phyloP scores from a whole-genome alignment of 2,888 invertebrate genomes.

The Melanostoma mellinum region DNA sequence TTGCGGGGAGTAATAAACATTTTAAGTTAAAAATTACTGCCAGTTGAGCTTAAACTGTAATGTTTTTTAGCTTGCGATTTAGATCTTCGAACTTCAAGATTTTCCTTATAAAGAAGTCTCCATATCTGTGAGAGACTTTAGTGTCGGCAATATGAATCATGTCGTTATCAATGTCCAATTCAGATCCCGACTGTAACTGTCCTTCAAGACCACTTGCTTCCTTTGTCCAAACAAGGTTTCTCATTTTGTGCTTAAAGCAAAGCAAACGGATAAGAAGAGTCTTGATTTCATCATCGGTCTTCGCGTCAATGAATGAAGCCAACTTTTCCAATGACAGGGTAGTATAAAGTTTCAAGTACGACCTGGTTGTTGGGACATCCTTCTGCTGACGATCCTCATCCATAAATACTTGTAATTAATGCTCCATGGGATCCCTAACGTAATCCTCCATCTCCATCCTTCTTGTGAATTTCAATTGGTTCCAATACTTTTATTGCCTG shows the following conservation, averaged over 20 bases:
- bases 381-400: slow-evolving; percentile 98
- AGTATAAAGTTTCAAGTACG: slow-evolving; percentile 98
- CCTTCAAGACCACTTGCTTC: slow-evolving; percentile 96
- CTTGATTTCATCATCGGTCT: slow-evolving; percentile 88
- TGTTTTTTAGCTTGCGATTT: slow-evolving; percentile 90
- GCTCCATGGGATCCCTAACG: slow-evolving; percentile 93
- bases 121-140: slow-evolving; percentile 98
- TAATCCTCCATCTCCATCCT: slow-evolving; percentile 91
- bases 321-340: slow-evolving; percentile 96
- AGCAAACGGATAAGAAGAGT: slow-evolving; percentile 94
- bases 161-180: slow-evolving; percentile 99
- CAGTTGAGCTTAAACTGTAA: slow-evolving; percentile 77
- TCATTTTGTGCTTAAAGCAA: slow-evolving; percentile 99
- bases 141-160: slow-evolving; percentile 99
- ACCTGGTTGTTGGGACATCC: slow-evolving; percentile 96
- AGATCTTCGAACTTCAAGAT: slow-evolving; percentile 98
- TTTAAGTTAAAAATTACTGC: slow-evolving; percentile 2
- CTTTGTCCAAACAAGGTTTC: slow-evolving; percentile 97
- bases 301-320: slow-evolving; percentile 94
- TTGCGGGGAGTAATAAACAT: slow-evolving; percentile 12
- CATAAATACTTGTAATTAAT: slow-evolving; percentile 96
- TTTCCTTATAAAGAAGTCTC: slow-evolving; percentile 99
- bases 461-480: slow-evolving; percentile 98
- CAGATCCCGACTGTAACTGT: slow-evolving; percentile 98
- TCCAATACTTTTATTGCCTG: slow-evolving; percentile 97